phyloP scores from a whole-genome alignment of 2,888 invertebrate species.

The Adineta ricciae region DNA sequence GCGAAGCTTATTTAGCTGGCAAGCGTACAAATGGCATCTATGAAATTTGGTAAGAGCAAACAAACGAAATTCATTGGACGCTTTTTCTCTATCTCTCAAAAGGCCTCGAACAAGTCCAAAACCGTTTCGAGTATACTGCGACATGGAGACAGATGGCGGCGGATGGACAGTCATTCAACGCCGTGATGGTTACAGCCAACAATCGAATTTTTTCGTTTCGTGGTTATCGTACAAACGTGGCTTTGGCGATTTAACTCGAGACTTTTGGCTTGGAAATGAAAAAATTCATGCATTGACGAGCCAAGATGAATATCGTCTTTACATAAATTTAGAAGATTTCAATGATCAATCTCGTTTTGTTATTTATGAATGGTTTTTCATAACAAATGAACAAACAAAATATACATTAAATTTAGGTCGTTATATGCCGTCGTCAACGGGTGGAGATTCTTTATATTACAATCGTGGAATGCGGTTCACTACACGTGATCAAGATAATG shows the following conservation, averaged over 20 bases:
- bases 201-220: slow-evolving; percentile 64
- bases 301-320: slow-evolving; percentile 55
- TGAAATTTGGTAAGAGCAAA: not conserved
- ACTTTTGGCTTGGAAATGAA: slow-evolving; percentile 81
- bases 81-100: too few species aligned
- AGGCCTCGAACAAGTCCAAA: not conserved
- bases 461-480: slow-evolving; percentile 64
- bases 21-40: not conserved
- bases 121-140: slow-evolving; percentile 26
- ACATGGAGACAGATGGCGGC: slow-evolving; percentile 22
- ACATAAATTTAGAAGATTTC: slow-evolving; percentile 74
- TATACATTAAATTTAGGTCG: slow-evolving; percentile 66
- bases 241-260: slow-evolving; percentile 65
- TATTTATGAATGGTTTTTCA: slow-evolving; percentile 65
- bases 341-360: slow-evolving; percentile 72
- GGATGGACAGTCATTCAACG: slow-evolving; percentile 70
- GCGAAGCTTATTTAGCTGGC: not conserved
- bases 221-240: slow-evolving; percentile 72
- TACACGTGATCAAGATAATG: slow-evolving; percentile 75
- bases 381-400: slow-evolving; percentile 61
- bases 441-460: slow-evolving; percentile 79
- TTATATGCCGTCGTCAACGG: slow-evolving; percentile 55
- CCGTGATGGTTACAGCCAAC: slow-evolving; percentile 65
- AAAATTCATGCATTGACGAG: slow-evolving; percentile 66
- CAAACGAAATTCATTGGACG: too few species aligned